Percentiles rank a stretch among this genome's conserved stretches.
These are phyloP conservation scores for Cephus rjabovi DNA, from an alignment of 2,888 invertebrate genomes.

Conservation along the genomic window DNA sequence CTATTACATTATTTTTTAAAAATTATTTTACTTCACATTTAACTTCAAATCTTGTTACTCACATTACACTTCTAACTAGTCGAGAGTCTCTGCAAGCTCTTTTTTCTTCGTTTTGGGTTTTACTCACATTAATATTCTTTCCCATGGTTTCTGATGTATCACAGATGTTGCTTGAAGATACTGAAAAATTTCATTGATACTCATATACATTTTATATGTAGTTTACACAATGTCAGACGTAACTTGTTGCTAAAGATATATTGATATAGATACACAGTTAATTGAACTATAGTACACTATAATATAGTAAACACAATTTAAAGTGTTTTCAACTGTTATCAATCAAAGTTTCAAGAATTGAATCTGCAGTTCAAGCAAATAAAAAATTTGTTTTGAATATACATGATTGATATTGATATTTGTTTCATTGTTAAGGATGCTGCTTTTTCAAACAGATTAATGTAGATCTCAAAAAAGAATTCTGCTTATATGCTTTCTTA, in stretches of 20 bases:
- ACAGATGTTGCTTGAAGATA: neutral
- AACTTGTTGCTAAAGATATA: neutral
- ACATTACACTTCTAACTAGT: neutral
- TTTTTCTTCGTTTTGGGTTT: neutral
- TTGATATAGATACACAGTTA: neutral
- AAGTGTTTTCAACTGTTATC: neutral
- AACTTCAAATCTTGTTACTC: neutral
- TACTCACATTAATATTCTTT: neutral
- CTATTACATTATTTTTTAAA: conserved; percentile 11
- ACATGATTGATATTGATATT: neutral
- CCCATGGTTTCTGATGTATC: neutral
- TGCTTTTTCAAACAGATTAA: neutral
- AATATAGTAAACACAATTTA: neutral
- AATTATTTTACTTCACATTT: neutral
- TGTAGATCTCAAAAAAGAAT: too few species aligned
- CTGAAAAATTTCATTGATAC: neutral
- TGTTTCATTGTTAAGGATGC: neutral
- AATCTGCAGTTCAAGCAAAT: neutral
- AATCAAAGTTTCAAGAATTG: neutral
- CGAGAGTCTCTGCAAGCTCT: neutral
- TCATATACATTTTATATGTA: neutral
- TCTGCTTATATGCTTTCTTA: too few species aligned
- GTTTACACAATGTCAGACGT: neutral
- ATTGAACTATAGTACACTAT: neutral
- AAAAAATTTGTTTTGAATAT: neutral